Conservation (phyloP, 1,140 invertebrate genomes). For the Campoletis sonorensis region DNA sequence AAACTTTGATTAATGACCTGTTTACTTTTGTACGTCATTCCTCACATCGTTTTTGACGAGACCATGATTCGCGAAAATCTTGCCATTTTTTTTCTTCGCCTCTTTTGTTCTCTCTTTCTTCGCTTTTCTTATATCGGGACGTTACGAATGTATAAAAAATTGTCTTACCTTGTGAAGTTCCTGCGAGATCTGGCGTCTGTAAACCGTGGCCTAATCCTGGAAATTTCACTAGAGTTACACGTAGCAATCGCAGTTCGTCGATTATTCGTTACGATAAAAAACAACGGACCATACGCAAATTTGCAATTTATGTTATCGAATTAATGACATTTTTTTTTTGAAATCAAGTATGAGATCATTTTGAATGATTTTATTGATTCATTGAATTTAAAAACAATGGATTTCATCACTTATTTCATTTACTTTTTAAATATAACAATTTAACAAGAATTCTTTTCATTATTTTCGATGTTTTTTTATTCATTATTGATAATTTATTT, state of each 20-base stretch:
- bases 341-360: background rate
- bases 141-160: constrained; percentile 23
- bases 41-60: background rate
- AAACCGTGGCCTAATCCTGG: constrained; percentile 82
- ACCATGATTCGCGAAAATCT: background rate
- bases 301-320: constrained; percentile 64
- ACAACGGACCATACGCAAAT: constrained; percentile 74
- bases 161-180: constrained; percentile 91
- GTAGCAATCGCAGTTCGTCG: constrained; percentile 65
- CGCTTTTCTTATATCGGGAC: background rate
- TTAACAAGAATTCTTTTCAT: no score
- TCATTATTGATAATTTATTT: no score
- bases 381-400: no score
- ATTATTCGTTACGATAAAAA: constrained; percentile 10
- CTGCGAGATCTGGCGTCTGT: constrained; percentile 84
- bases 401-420: background rate
- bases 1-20: constrained; percentile 4
- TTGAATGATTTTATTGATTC: no score
- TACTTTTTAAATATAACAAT: background rate
- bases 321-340: background rate
- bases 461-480: no score
- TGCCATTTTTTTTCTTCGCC: constrained; percentile 20
- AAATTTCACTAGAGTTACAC: constrained; percentile 77
- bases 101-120: background rate
- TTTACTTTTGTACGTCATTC: background rate